Conservation (phyloP, 2,797 vertebrate species). For the Sebastes trivittatus region DNA sequence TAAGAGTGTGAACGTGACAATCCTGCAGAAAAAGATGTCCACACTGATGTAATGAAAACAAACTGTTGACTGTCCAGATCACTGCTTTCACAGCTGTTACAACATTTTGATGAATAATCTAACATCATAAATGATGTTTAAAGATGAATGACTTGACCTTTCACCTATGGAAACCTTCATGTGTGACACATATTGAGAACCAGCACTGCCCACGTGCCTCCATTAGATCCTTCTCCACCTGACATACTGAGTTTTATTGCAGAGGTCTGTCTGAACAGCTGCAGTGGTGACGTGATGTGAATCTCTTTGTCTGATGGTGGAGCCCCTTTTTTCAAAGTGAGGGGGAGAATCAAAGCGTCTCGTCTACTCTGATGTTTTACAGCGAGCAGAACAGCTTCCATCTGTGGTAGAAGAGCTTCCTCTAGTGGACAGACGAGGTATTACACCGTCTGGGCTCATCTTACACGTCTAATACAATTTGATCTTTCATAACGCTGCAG, state of each 20-base stretch:
- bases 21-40: not conserved
- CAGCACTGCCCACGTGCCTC: not conserved
- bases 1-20: not conserved
- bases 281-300: conserved; percentile 59
- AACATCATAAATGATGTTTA: not conserved
- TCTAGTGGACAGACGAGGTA: conserved; percentile 34
- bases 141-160: not conserved
- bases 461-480: too few species aligned
- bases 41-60: not conserved
- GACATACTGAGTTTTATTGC: not conserved
- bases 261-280: conserved; percentile 37
- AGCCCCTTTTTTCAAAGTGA: not conserved
- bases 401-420: conserved; percentile 30
- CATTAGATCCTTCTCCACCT: not conserved
- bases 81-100: not conserved
- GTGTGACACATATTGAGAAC: not conserved
- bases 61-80: not conserved
- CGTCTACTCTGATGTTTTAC: not conserved
- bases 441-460: not conserved
- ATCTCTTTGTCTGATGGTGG: conserved; percentile 32
- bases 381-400: not conserved
- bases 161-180: not conserved
- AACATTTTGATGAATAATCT: not conserved
- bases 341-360: conserved; percentile 26
- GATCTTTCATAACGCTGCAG: not conserved